Percentiles rank a stretch among this genome's conserved stretches.
Evolutionary conservation across 2,888 invertebrate genomes (phyloP).

Genomic region (Lamellibrachia satsuma): DNA sequence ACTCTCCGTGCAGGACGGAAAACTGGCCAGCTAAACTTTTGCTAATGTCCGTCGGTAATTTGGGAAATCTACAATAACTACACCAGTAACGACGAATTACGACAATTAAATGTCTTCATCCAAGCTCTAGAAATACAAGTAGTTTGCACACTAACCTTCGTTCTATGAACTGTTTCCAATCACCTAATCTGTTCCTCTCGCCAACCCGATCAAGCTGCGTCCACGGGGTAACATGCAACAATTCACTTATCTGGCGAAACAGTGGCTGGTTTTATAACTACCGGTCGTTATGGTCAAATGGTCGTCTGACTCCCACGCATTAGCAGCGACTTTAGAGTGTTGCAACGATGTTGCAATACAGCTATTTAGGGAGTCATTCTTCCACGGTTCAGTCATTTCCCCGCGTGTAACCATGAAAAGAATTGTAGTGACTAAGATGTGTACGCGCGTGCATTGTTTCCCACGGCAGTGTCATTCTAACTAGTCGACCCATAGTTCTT

Average conservation of each 20-base stretch:
- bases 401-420: too few species aligned
- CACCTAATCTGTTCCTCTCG: neutral
- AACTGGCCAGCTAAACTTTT: neutral
- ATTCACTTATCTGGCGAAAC: too few species aligned
- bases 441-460: too few species aligned
- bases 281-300: too few species aligned
- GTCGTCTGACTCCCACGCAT: too few species aligned
- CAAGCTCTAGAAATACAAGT: neutral
- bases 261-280: too few species aligned
- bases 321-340: too few species aligned
- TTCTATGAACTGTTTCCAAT: neutral
- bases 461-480: too few species aligned
- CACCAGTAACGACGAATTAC: neutral
- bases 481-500: neutral
- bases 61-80: neutral
- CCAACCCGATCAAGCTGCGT: neutral
- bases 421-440: too few species aligned
- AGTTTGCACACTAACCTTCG: constrained; percentile 3
- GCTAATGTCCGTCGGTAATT: neutral
- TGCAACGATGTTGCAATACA: too few species aligned
- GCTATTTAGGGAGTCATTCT: too few species aligned
- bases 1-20: neutral
- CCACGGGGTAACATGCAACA: neutral
- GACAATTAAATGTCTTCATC: neutral
- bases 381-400: too few species aligned